A percentile compares a stretch with the other conserved stretches of the same genome.
Conservation (phyloP, 1,140 invertebrate species). For the Trachymyrmex septentrionalis region DNA sequence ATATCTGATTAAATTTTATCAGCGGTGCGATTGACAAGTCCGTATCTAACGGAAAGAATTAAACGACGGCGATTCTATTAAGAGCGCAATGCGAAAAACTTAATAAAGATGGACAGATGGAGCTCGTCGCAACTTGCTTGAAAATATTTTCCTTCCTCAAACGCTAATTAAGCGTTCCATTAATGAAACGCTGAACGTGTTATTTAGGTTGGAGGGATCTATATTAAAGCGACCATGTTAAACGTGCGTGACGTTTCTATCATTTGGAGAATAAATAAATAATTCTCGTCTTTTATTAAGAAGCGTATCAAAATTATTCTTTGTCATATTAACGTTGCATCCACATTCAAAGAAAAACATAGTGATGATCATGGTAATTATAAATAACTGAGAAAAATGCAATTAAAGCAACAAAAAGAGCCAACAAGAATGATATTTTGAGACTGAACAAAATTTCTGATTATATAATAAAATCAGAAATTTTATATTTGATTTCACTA, state of each 20-base stretch:
- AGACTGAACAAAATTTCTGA: too few species aligned
- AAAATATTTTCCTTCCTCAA: constrained; percentile 39
- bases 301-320: too few species aligned
- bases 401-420: too few species aligned
- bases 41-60: constrained; percentile 23
- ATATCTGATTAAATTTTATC: constrained; percentile 15
- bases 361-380: too few species aligned
- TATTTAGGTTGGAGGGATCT: constrained; percentile 25
- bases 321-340: too few species aligned
- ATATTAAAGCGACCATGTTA: not conserved
- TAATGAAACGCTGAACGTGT: constrained; percentile 42
- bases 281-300: too few species aligned
- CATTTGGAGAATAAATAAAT: too few species aligned
- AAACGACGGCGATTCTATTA: constrained; percentile 35
- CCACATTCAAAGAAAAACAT: too few species aligned
- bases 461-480: too few species aligned
- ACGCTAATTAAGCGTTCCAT: constrained; percentile 23
- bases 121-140: constrained; percentile 5
- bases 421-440: too few species aligned
- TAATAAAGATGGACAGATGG: constrained; percentile 43
- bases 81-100: not conserved
- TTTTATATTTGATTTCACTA: too few species aligned
- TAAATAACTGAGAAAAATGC: too few species aligned
- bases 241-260: not conserved
- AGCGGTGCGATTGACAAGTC: constrained; percentile 23